Percentiles rank a stretch among this genome's conserved stretches.
Conservation (phyloP, 2,797 vertebrate genomes). For the Microctenopoma lineatum region DNA sequence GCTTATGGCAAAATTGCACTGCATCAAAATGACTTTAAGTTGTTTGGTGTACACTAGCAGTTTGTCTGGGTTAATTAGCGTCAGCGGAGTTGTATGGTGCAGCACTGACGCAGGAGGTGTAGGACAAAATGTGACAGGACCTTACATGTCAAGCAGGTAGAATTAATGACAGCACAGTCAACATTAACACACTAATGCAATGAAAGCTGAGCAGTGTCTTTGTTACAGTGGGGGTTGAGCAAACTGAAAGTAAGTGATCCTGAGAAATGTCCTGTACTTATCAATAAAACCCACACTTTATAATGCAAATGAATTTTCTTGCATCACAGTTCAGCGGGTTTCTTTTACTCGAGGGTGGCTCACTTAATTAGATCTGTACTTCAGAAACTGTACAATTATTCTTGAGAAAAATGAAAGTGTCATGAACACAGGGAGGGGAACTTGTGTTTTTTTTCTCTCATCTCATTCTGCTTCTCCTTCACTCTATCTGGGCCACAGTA, state of each 20-base stretch:
- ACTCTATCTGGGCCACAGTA: conserved; percentile 84
- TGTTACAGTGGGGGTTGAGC: background rate
- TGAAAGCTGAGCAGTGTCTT: background rate
- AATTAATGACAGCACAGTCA: conserved; percentile 24
- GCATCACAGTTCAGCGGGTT: background rate
- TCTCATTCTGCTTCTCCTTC: conserved; percentile 45
- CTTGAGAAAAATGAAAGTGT: conserved; percentile 26
- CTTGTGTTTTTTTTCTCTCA: conserved; percentile 42
- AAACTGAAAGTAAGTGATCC: background rate
- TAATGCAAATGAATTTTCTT: background rate
- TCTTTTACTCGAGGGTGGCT: conserved; percentile 2
- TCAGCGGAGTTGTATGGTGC: conserved; percentile 27
- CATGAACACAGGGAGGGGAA: conserved; percentile 36
- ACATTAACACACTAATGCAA: conserved; percentile 1
- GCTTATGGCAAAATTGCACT: background rate
- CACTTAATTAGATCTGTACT: conserved; percentile 6
- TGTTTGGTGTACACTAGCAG: conserved; percentile 27
- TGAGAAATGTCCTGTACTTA: background rate
- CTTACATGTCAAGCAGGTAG: conserved; percentile 17
- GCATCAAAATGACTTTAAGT: conserved; percentile 2
- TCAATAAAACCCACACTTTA: conserved; percentile 1
- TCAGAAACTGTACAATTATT: conserved; percentile 1
- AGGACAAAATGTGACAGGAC: conserved; percentile 41
- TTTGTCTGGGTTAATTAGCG: conserved; percentile 45
- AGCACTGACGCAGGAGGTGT: conserved; percentile 15